A percentile compares a stretch with the other conserved stretches of the same genome.
Evolutionary conservation across 2,113 vertebrate genomes (phyloP).

Genomic region (Forbesichthys agassizii): DNA sequence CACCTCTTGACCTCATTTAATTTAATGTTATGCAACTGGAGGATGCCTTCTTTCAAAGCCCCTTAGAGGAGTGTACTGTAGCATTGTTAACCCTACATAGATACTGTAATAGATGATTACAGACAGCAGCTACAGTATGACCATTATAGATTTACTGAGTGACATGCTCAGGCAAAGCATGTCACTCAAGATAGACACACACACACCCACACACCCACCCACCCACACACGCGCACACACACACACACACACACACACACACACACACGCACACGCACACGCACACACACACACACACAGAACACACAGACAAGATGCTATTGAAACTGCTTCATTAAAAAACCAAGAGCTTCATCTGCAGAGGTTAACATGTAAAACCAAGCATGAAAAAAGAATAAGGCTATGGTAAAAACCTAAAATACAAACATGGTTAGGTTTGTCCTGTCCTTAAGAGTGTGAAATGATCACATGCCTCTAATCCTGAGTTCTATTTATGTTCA

Average conservation of each 20-base stretch:
- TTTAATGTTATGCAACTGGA: conserved; percentile 2
- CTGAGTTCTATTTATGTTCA: neutral
- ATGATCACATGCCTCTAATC: conserved; percentile 25
- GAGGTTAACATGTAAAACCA: too few species aligned
- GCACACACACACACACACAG: too few species aligned
- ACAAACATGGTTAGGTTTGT: neutral
- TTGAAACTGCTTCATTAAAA: too few species aligned
- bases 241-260: too few species aligned
- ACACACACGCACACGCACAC: too few species aligned
- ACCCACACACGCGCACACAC: too few species aligned
- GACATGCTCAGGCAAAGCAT: conserved; percentile 39
- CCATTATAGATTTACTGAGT: conserved; percentile 20
- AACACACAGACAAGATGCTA: too few species aligned
- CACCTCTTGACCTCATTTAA: conserved; percentile 1
- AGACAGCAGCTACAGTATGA: conserved; percentile 1
- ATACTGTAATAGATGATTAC: too few species aligned
- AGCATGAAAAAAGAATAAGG: too few species aligned
- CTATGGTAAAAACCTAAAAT: neutral
- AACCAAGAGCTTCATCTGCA: too few species aligned
- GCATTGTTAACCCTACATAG: conserved; percentile 20
- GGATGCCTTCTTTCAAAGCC: conserved; percentile 19
- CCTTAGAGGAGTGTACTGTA: conserved; percentile 14
- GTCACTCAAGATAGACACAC: neutral
- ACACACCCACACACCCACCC: too few species aligned
- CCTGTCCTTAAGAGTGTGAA: conserved; percentile 10